These are phyloP conservation scores for Clarias laeviceps DNA, from an alignment of 2,797 vertebrate species.

Conservation along the genomic window DNA sequence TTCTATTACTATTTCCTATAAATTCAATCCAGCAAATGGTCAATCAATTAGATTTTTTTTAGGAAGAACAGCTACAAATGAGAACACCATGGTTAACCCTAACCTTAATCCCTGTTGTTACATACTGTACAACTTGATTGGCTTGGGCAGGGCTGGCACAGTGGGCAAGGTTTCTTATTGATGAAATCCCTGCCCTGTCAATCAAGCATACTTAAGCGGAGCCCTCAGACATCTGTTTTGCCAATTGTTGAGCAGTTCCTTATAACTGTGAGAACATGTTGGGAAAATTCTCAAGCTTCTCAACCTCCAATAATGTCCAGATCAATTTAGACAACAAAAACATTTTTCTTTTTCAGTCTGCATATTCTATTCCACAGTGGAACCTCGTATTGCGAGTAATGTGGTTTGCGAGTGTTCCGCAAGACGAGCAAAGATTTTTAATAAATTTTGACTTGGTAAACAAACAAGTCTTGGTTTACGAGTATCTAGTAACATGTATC, in stretches of 20 bases:
- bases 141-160: neutral
- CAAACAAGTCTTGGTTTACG: too few relatives aligned
- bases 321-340: neutral
- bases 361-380: neutral
- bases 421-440: too few relatives aligned
- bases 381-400: too few relatives aligned
- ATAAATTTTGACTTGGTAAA: too few relatives aligned
- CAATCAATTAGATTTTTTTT: neutral
- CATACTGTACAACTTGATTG: neutral
- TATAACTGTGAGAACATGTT: neutral
- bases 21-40: neutral
- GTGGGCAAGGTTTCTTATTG: neutral
- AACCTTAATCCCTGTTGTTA: neutral
- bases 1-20: neutral
- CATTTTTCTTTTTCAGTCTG: neutral
- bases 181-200: neutral
- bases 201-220: neutral
- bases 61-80: neutral
- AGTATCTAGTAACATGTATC: too few relatives aligned
- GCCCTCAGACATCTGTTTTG: neutral
- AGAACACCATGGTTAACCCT: neutral
- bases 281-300: neutral
- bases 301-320: neutral
- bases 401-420: neutral
- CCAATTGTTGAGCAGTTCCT: neutral